phyloP scores from a whole-genome alignment of 2,113 vertebrate species.

The Phyllopteryx taeniolatus region DNA sequence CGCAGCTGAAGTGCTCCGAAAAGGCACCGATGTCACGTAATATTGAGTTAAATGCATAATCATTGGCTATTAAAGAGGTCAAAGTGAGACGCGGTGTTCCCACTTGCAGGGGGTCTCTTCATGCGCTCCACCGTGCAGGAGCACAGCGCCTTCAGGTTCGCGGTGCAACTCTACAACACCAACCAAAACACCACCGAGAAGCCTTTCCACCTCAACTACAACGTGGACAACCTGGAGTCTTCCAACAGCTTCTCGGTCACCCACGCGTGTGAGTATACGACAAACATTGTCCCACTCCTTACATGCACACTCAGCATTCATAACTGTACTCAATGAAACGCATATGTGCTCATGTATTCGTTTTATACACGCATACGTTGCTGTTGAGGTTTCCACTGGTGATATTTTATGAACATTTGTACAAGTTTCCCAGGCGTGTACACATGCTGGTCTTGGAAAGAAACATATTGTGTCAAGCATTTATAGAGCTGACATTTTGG shows the following conservation, averaged over 20 bases:
- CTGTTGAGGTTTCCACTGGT: conserved; percentile 4
- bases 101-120: conserved; percentile 88
- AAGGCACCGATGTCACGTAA: background rate
- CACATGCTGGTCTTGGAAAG: conserved; percentile 31
- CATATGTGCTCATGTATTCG: background rate
- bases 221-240: conserved; percentile 98
- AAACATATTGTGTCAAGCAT: conserved; percentile 38
- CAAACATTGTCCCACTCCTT: conserved; percentile 26
- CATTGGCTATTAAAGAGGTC: background rate
- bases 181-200: conserved; percentile 98
- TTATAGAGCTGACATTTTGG: conserved; percentile 16
- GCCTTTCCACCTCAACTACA: conserved; percentile 98
- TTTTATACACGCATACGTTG: background rate
- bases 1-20: conserved; percentile 15
- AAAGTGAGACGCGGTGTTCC: conserved; percentile 11
- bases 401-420: conserved; percentile 1
- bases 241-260: conserved; percentile 99
- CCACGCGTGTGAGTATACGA: conserved; percentile 95
- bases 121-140: conserved; percentile 98
- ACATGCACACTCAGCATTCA: conserved; percentile 25
- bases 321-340: conserved; percentile 9
- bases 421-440: conserved; percentile 49
- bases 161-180: conserved; percentile 99
- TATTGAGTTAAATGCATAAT: background rate
- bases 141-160: conserved; percentile 98